Base-by-base conservation (phyloP, 2,888 invertebrate species). In the Drosophila mimetica region DNA sequence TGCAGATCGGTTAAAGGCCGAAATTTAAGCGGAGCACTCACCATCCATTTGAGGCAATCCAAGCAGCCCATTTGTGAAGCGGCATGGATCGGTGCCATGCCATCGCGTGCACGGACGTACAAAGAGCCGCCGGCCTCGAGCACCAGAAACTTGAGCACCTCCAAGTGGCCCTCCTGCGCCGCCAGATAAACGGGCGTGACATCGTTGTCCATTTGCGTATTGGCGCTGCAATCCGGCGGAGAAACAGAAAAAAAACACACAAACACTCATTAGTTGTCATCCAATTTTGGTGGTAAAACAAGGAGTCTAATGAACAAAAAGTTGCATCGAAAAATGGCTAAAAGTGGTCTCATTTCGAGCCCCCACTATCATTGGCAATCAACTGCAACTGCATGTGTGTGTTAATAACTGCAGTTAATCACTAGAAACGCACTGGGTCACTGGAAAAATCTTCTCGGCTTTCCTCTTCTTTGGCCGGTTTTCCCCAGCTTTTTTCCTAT, bases 191-290 rank as follows among this genome's bases (percentile, higher is more conserved):
- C 96, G 46, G 97, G 96, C 34, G 97, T 97, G 81, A 97, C 97
- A 92, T 97, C 97, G 92, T 97, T 97, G 92, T 97, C 96, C 96
- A 97, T 97, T 92, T 97, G 97, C 82, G 96, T 95, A 92, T 97
- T 97, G 79, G 97, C 96, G 92, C 96, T 96, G 93, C 50, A 93
- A 92, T n/a, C n/a, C n/a, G n/a, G n/a, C n/a, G n/a, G 18, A 30
- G 53, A 66, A 70, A 66, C 32, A 58, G 5, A 13, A 44, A 73
- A 42, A 53, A 42, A n/a, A n/a, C n/a, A n/a, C n/a, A n/a, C n/a
- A n/a, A n/a, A 36, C 16, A 51, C 55, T 50, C 3, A 53, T 54
- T 34, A 54, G 42, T 61, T 34, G 53, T 7, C 32, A 41, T 51
- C 58, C 71, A 71, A 74, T 82, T 82, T 71, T 61, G 36, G 34